A percentile compares a stretch with the other conserved stretches of the same genome.
Conservation (phyloP, 2,113 vertebrate species). For the Tichodroma muraria region DNA sequence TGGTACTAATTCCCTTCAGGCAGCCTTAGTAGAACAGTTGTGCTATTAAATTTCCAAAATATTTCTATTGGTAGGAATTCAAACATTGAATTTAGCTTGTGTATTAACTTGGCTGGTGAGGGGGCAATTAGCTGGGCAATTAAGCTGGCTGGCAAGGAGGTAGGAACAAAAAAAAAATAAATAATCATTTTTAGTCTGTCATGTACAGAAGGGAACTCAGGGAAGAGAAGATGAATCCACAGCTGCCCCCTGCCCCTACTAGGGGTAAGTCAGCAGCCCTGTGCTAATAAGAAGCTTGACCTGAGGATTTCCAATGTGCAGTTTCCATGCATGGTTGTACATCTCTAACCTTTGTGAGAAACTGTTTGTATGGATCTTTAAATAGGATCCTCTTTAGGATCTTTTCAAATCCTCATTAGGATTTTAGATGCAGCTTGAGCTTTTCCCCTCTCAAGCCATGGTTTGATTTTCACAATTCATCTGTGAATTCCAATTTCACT, state of each 20-base stretch:
- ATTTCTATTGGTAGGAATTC: neutral
- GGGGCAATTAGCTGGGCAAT: neutral
- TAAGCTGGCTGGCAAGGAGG: neutral
- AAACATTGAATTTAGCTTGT: neutral
- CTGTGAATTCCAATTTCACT: no score
- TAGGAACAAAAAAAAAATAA: neutral
- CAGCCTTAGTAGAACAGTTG: neutral
- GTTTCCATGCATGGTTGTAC: accelerated
- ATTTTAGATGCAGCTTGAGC: neutral
- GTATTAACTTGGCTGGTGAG: neutral
- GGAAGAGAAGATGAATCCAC: neutral
- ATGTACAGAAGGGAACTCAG: neutral
- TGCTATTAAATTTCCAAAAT: neutral
- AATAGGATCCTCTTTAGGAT: neutral
- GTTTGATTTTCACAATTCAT: neutral
- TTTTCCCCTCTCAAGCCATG: neutral
- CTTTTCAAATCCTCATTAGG: neutral
- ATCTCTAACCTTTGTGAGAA: neutral
- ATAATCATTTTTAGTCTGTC: neutral
- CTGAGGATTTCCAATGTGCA: neutral
- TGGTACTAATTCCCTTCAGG: neutral
- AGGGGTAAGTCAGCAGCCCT: neutral
- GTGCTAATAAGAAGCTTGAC: neutral
- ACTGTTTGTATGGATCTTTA: neutral
- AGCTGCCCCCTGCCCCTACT: neutral